A percentile compares a stretch with the other conserved stretches of the same genome.
These are phyloP conservation scores for Opisthograptis luteolata DNA, from an alignment of 2,888 invertebrate genomes.

Conservation along the genomic window DNA sequence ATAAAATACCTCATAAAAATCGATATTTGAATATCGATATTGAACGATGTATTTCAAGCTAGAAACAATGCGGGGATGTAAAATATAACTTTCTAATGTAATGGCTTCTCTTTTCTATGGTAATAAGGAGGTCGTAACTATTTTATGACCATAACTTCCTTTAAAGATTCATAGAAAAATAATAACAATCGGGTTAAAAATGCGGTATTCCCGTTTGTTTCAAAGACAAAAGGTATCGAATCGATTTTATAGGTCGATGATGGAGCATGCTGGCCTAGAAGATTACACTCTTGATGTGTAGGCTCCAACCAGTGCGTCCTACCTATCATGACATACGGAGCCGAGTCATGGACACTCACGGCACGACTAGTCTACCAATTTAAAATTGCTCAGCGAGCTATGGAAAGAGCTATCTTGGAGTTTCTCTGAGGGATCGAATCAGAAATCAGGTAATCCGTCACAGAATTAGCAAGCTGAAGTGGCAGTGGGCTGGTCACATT, in stretches of 20 bases:
- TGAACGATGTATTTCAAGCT: slow-evolving; percentile 51
- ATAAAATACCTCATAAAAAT: slow-evolving; percentile 52
- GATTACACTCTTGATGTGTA: too few relatives aligned
- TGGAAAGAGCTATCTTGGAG: too few relatives aligned
- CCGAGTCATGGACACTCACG: too few relatives aligned
- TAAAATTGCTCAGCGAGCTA: too few relatives aligned
- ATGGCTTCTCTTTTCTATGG: slow-evolving; percentile 63
- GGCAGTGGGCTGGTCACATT: too few relatives aligned
- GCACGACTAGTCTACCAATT: too few relatives aligned
- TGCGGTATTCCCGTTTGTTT: slow-evolving; percentile 24
- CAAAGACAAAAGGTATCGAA: not conserved
- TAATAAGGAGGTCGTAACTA: slow-evolving; percentile 60
- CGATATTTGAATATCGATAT: slow-evolving; percentile 48
- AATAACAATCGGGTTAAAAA: slow-evolving; percentile 38
- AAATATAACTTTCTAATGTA: slow-evolving; percentile 60
- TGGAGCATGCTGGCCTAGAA: not conserved
- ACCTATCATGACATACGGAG: too few relatives aligned
- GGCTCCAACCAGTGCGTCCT: too few relatives aligned
- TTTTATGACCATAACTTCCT: slow-evolving; percentile 57
- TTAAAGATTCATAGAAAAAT: slow-evolving; percentile 52
- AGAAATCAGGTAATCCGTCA: too few relatives aligned
- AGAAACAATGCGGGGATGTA: slow-evolving; percentile 59
- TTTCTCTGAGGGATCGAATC: too few relatives aligned
- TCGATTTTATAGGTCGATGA: not conserved
- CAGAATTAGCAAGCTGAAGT: too few relatives aligned